Conservation (phyloP, 2,888 invertebrate genomes). For the Callosobruchus maculatus region DNA sequence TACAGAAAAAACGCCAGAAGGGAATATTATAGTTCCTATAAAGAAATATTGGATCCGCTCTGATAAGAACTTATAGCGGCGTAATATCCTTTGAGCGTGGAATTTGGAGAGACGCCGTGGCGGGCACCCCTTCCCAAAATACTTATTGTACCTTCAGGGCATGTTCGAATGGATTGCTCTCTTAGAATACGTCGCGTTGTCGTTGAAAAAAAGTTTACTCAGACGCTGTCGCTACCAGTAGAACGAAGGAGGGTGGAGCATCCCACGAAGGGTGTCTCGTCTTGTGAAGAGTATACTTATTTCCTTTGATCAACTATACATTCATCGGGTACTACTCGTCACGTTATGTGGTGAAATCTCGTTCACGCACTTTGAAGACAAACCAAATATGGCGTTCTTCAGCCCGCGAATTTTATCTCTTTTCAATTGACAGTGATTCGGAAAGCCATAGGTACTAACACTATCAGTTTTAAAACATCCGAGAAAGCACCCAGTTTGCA, state of each 20-base stretch:
- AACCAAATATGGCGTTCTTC: too few relatives aligned
- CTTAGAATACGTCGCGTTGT: neutral
- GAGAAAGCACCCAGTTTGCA: too few relatives aligned
- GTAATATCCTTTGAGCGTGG: neutral
- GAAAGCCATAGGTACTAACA: too few relatives aligned
- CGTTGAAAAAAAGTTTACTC: neutral
- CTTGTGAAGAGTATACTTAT: neutral
- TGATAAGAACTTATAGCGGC: neutral
- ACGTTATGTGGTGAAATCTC: too few relatives aligned
- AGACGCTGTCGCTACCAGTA: neutral
- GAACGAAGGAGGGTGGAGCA: neutral
- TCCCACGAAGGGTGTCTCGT: neutral
- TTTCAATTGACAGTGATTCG: too few relatives aligned
- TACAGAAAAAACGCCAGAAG: neutral
- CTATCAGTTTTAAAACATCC: too few relatives aligned
- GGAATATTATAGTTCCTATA: neutral
- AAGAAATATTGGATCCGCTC: neutral
- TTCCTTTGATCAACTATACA: neutral
- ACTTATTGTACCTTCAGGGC: neutral
- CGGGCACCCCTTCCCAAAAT: neutral
- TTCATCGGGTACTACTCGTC: neutral
- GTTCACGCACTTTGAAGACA: too few relatives aligned
- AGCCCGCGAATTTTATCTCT: too few relatives aligned
- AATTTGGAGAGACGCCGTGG: neutral
- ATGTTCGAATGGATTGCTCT: neutral